phyloP scores from a whole-genome alignment of 2,888 invertebrate species.

The Hoplodrina blanda region DNA sequence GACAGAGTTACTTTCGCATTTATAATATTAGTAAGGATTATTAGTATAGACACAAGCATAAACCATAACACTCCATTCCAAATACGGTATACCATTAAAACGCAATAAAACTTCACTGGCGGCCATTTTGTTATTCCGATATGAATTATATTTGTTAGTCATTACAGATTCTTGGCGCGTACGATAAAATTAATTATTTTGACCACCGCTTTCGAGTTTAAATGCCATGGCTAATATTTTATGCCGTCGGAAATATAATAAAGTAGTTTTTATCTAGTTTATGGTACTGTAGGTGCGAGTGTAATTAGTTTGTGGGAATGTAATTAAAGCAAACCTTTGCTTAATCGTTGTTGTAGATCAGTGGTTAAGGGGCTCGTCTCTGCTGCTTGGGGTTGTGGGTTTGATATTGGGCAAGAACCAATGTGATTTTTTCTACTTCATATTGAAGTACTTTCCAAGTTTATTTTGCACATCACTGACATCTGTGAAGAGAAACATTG shows the following conservation, averaged over 20 bases:
- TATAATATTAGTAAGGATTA: no score
- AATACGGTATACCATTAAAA: constrained; percentile 20
- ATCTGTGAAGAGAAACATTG: no score
- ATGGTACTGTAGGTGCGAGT: background rate
- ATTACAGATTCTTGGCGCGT: constrained; percentile 51
- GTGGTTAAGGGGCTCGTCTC: no score
- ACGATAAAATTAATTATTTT: constrained; percentile 55
- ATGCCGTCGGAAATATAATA: constrained; percentile 34
- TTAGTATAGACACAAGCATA: no score
- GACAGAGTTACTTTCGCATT: no score
- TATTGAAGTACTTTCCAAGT: no score
- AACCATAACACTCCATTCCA: background rate
- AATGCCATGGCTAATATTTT: constrained; percentile 33
- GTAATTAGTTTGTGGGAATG: constrained; percentile 23
- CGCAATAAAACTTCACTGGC: constrained; percentile 35
- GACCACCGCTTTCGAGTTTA: constrained; percentile 40
- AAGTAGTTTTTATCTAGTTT: constrained; percentile 52
- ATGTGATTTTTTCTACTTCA: no score
- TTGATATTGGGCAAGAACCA: no score
- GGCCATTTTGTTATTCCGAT: constrained; percentile 38
- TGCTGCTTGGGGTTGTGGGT: no score
- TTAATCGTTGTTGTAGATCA: background rate
- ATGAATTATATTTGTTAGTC: constrained; percentile 42
- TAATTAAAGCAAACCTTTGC: background rate
- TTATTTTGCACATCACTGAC: no score